Evolutionary conservation across 64 coral and sea anemone genomes (phyloP), one percentile per base, ranked within the genome.

Genomic region (Porites australiensis): DNA sequence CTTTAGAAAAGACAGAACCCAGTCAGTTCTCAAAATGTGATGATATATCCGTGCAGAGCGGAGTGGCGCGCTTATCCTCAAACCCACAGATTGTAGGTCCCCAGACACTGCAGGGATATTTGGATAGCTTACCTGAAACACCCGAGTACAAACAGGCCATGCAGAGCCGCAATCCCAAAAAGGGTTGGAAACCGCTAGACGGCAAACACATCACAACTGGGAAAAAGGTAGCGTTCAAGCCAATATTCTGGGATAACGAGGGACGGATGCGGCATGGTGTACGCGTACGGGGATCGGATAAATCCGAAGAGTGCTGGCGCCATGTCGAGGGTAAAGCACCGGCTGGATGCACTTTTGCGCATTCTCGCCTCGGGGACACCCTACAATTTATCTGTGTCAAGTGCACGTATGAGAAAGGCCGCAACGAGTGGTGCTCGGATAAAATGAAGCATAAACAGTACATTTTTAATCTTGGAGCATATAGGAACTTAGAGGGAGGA

Each of bases 191-290:
- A 75, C 92, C 94, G 9, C 69, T 94, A 16, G 92, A 88, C 37
- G 98, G 98, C 3, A 99, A 94, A 51, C 94, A 99, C 47, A 90
- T 96, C 18, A 48, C 76, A 14, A 88, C 91, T 22, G 94, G 86
- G 5, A 93, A 95, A 79, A 96, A 91, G 44, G 82, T 91, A 58
- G 81, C 95, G 21, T 99, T 99, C 50, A 99, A 99, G 64, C 94
- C 98, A 43, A 88, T 94, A 88, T 93, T 89, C 83, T 90, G 90
- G 87, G 98, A 99, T 82, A 89, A 96, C 6, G 93, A 99, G 83
- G 98, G 98, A 12, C 77, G 94, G 18, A 93, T 99, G 91, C 92
- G 98, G 13, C 98, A 99, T 62, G 98, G 98, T 21, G 91, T 96
- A 57, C 87, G 86, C 13, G 98, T 99, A 49, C 88, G 94, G 62